A percentile compares a stretch with the other conserved stretches of the same genome.
Conservation (phyloP, 92 coral and sea anemone genomes). For the Epizoanthus ramosus region DNA sequence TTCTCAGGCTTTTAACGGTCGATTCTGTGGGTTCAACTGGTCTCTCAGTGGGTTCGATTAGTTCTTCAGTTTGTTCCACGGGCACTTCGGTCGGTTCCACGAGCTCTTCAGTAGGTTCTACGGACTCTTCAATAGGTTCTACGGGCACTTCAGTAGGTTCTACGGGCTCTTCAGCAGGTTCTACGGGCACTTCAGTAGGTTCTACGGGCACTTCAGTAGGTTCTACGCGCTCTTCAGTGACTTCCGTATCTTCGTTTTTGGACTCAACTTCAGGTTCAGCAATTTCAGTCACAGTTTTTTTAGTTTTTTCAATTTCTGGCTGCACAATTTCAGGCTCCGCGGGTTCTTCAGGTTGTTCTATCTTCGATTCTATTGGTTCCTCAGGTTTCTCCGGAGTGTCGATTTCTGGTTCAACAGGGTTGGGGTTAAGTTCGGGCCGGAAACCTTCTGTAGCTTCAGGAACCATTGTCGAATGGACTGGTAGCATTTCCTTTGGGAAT, state of each 20-base stretch:
- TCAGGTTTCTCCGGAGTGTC: background rate
- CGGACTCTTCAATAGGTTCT: background rate
- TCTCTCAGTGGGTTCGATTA: background rate
- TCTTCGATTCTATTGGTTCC: background rate
- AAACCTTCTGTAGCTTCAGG: too few relatives aligned
- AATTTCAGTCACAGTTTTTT: background rate
- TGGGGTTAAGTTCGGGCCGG: too few relatives aligned
- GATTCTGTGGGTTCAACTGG: slow-evolving; percentile 5
- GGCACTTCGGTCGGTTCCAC: background rate
- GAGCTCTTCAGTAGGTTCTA: slow-evolving; percentile 9
- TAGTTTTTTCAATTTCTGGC: background rate
- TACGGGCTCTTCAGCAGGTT: background rate
- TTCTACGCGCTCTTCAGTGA: background rate
- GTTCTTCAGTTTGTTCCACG: background rate
- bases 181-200: background rate
- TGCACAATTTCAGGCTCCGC: background rate
- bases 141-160: background rate
- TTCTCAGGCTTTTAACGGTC: too few relatives aligned
- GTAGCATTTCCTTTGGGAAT: background rate
- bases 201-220: background rate
- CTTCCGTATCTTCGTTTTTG: background rate
- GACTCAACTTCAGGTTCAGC: slow-evolving; percentile 20
- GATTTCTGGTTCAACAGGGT: slow-evolving; percentile 1
- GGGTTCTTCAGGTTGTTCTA: background rate
- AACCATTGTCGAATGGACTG: background rate